Conservation (phyloP, 2,888 invertebrate genomes). For the Mactromeris polynyma region DNA sequence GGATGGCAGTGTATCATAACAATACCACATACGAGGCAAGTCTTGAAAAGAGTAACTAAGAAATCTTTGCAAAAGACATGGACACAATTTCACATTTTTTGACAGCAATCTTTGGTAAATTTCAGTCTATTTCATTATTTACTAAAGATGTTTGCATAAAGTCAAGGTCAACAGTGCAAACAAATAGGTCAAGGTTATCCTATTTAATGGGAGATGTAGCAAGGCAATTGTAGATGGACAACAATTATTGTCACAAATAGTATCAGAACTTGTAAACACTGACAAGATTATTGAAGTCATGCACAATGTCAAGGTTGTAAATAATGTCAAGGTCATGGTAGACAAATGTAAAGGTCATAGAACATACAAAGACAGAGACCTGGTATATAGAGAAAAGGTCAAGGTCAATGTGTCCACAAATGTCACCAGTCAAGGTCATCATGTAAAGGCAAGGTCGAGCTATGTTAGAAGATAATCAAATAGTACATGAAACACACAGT, state of each 20-base stretch:
- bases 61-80: too few species aligned
- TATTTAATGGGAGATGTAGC: too few species aligned
- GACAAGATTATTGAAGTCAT: background rate
- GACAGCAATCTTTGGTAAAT: too few species aligned
- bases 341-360: background rate
- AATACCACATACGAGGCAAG: too few species aligned
- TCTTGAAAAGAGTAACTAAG: too few species aligned
- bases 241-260: background rate
- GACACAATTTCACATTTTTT: too few species aligned
- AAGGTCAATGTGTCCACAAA: background rate
- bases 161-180: background rate
- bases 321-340: background rate
- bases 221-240: background rate
- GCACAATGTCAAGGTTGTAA: background rate
- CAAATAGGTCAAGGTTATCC: background rate
- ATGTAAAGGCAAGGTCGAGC: background rate
- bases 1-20: too few species aligned
- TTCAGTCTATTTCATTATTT: too few species aligned
- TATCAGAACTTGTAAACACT: background rate
- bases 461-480: too few species aligned
- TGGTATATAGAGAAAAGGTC: background rate
- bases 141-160: too few species aligned
- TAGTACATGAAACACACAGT: too few species aligned
- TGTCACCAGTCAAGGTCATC: background rate
- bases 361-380: background rate